A percentile compares a stretch with the other conserved stretches of the same genome.
These are phyloP conservation scores for Aurelia coerulea DNA, from an alignment of 30 jellyfish, hydroid and myxozoan genomes.

Conservation along the genomic window DNA sequence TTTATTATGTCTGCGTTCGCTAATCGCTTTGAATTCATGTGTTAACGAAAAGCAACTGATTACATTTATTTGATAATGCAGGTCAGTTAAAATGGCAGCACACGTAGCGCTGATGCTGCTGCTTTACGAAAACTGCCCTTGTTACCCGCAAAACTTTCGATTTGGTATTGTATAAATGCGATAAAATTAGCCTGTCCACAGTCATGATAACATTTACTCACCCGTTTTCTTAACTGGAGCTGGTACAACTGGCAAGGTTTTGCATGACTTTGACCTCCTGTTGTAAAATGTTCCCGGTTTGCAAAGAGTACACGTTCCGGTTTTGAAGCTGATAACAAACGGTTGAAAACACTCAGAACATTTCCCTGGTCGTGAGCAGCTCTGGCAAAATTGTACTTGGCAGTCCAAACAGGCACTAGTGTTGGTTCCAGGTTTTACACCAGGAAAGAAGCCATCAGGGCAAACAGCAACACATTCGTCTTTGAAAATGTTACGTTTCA, in stretches of 20 bases:
- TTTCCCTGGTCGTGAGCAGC: conserved; percentile 44
- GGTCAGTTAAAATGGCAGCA: too few species aligned
- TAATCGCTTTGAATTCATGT: too few species aligned
- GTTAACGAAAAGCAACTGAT: too few species aligned
- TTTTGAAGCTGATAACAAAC: conserved; percentile 45
- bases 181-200: neutral
- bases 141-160: neutral
- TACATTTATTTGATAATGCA: too few species aligned
- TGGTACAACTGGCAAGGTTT: too few species aligned
- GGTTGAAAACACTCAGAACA: conserved; percentile 65
- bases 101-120: too few species aligned
- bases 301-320: conserved; percentile 47
- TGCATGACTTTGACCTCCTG: conserved; percentile 37
- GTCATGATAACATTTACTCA: neutral
- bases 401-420: conserved; percentile 56
- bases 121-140: too few species aligned
- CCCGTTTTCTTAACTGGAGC: neutral
- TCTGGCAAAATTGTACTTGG: conserved; percentile 47
- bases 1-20: too few species aligned
- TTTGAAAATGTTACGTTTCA: conserved; percentile 48
- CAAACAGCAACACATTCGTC: conserved; percentile 58
- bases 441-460: conserved; percentile 65
- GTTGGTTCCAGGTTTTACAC: conserved; percentile 64
- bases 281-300: conserved; percentile 41
- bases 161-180: neutral